Evolutionary conservation across 2,888 invertebrate species (phyloP).

Genomic region (Melinaea marsaeus): DNA sequence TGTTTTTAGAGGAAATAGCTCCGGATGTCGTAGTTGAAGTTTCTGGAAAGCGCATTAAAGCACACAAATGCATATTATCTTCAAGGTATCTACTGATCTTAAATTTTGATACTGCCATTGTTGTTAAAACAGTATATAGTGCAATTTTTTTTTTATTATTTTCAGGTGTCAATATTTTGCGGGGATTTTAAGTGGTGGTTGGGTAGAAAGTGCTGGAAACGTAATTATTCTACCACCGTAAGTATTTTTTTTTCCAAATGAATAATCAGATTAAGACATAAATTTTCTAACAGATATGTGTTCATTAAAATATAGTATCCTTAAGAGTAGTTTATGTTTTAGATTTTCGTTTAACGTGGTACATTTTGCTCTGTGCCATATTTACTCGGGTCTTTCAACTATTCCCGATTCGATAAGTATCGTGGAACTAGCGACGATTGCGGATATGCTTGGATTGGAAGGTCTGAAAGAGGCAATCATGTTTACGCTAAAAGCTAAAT

Average conservation of each 20-base stretch:
- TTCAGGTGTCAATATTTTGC: conserved; percentile 93
- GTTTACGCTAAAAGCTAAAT: conserved; percentile 90
- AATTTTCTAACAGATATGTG: too few relatives aligned
- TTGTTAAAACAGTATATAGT: neutral
- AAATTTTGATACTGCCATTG: neutral
- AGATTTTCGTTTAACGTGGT: conserved; percentile 91
- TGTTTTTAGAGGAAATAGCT: conserved; percentile 94
- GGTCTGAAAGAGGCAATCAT: conserved; percentile 95
- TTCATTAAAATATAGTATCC: too few relatives aligned
- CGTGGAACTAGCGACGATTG: conserved; percentile 90
- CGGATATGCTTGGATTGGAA: conserved; percentile 93
- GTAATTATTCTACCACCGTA: conserved; percentile 91
- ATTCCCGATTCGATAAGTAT: conserved; percentile 92
- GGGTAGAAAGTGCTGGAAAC: conserved; percentile 87
- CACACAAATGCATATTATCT: conserved; percentile 94
- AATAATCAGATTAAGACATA: too few relatives aligned
- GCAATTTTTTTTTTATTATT: conserved; percentile 28
- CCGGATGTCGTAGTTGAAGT: conserved; percentile 93
- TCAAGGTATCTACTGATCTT: conserved; percentile 70
- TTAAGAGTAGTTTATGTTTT: conserved; percentile 37
- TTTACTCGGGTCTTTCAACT: conserved; percentile 94
- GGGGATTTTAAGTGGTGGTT: conserved; percentile 91
- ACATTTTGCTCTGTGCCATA: conserved; percentile 94
- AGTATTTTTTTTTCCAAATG: conserved; percentile 38
- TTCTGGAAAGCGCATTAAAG: conserved; percentile 88